Conservation (phyloP, 1,140 invertebrate genomes). For the Cydia strobilella region DNA sequence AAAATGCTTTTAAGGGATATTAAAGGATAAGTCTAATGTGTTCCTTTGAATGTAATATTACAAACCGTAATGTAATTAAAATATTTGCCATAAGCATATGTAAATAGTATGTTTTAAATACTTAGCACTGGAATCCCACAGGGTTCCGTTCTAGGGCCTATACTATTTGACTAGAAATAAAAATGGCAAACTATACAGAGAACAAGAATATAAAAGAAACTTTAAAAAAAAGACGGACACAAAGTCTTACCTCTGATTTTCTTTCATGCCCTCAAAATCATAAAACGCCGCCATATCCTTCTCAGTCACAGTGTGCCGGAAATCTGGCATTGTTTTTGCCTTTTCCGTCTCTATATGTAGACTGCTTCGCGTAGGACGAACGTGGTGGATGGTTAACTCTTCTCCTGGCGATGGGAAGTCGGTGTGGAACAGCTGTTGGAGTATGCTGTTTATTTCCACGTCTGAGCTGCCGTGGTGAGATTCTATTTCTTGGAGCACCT, state of each 20-base stretch:
- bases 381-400: conserved; percentile 57
- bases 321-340: conserved; percentile 54
- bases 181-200: background rate
- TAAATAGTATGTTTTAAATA: too few relatives aligned
- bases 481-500: conserved; percentile 86
- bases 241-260: background rate
- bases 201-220: background rate
- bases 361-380: background rate
- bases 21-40: too few relatives aligned
- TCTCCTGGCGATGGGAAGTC: conserved; percentile 83
- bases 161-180: too few relatives aligned
- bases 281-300: conserved; percentile 52
- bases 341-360: conserved; percentile 33
- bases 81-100: too few relatives aligned
- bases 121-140: too few relatives aligned
- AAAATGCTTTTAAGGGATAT: too few relatives aligned
- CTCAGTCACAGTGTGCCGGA: conserved; percentile 40
- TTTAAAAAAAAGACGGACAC: background rate
- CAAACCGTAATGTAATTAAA: too few relatives aligned
- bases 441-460: conserved; percentile 78
- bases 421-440: conserved; percentile 82
- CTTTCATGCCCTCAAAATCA: conserved; percentile 55
- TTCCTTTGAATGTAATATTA: too few relatives aligned
- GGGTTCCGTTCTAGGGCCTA: too few relatives aligned
- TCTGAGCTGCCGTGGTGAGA: conserved; percentile 84